A percentile compares a stretch with the other conserved stretches of the same genome.
These are phyloP conservation scores for Trinorchestia longiramus DNA, from an alignment of 1,140 invertebrate species.

Conservation along the genomic window DNA sequence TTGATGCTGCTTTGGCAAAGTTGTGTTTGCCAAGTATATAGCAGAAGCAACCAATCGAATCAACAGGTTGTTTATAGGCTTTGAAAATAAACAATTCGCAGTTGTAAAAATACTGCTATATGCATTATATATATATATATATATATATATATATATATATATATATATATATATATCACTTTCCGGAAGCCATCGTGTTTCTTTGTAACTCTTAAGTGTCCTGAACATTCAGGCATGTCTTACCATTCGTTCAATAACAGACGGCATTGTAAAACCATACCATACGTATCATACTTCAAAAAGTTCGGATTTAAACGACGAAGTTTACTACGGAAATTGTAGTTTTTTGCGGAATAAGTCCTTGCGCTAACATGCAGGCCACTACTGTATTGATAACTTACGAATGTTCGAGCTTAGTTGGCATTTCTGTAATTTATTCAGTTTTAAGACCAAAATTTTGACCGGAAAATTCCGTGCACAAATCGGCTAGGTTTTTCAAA, in stretches of 20 bases:
- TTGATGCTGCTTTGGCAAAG: no score
- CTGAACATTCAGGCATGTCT: background rate
- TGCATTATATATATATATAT: no score
- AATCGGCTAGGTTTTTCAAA: background rate
- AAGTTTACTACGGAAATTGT: background rate
- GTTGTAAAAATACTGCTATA: no score
- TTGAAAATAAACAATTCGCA: no score
- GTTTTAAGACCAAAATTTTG: background rate
- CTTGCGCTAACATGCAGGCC: background rate
- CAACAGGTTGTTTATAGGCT: no score
- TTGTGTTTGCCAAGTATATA: no score
- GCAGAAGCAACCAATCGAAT: no score
- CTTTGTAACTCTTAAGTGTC: no score
- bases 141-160: no score
- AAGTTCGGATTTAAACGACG: no score
- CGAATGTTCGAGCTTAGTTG: background rate
- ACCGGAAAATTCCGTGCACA: background rate
- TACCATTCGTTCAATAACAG: background rate
- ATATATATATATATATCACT: no score
- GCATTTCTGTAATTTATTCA: background rate
- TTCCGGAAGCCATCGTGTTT: no score
- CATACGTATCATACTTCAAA: background rate
- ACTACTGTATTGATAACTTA: background rate
- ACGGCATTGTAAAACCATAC: background rate
- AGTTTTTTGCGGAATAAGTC: background rate